phyloP scores from a whole-genome alignment of 2,113 vertebrate species.

The Echinops telfairi region DNA sequence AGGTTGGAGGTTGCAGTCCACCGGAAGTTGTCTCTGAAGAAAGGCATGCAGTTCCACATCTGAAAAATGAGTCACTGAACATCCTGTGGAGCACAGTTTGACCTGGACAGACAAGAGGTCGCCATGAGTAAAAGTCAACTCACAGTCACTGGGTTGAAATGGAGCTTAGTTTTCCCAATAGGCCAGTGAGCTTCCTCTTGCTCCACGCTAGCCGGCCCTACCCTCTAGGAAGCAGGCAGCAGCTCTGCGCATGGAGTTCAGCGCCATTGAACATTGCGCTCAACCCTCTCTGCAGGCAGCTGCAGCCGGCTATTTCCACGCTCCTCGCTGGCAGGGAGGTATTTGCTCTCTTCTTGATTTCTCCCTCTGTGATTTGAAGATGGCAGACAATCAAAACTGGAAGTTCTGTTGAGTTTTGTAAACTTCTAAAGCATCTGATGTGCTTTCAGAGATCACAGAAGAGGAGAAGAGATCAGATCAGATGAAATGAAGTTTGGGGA shows the following conservation, averaged over 20 bases:
- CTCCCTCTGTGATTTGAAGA: slow-evolving; percentile 15
- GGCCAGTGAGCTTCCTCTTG: background rate
- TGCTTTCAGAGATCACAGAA: slow-evolving; percentile 51
- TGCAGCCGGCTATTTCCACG: background rate
- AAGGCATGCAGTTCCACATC: background rate
- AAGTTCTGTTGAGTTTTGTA: slow-evolving; percentile 1
- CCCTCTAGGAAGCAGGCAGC: background rate
- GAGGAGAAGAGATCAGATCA: slow-evolving; percentile 29
- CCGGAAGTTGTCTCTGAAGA: background rate
- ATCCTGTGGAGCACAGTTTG: background rate
- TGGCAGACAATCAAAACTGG: slow-evolving; percentile 10
- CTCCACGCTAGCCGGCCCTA: background rate
- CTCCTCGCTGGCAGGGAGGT: background rate
- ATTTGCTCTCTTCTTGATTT: background rate
- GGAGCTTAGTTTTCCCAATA: background rate
- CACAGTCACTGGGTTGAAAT: background rate
- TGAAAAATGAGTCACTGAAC: background rate
- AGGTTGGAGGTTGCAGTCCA: background rate
- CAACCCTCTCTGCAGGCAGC: background rate
- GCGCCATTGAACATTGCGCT: background rate
- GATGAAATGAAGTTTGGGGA: background rate
- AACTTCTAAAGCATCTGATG: slow-evolving; percentile 38
- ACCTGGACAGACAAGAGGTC: background rate
- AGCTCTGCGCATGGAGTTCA: background rate
- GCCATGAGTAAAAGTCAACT: background rate